Evolutionary conservation across 2,113 vertebrate genomes (phyloP), one percentile per base, ranked within the genome.

Genomic region (Cephalopterus ornatus): DNA sequence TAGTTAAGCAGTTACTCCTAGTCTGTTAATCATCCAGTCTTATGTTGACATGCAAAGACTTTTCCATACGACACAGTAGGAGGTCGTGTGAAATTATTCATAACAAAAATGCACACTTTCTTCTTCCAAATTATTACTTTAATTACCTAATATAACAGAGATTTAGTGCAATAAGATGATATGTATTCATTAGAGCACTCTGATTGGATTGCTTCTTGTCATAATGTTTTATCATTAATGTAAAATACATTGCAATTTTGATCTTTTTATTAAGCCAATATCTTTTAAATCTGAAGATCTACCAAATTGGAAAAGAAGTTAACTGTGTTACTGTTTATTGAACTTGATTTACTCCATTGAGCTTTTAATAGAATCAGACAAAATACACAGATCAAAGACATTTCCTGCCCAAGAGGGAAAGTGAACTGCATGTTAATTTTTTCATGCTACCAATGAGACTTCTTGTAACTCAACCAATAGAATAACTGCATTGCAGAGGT

Each of bases 51-150:
- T 62, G 49, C 58, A 65, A 95, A 90, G 92, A 95, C 68, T 85
- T 65, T 41, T 88, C 78, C 88, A 74, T 75, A 68, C n/a, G 32
- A 94, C 1, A 8, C 72, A 33, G 27, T 42, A 49, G 46, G 66
- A 92, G 32, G 27, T 17, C 91, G 24, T 37, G 11, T 93, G 81
- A 93, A 70, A 88, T 20, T 79, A 37, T 74, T 96, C 39, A 79
- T 80, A 53, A 68, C 18, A 52, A 96, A 68, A 92, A 94, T 62
- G 74, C 85, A 73, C 90, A 88, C 24, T 85, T 97, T 91, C 46
- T 91, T 93, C 87, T 96, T 95, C 95, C 65, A 96, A 95, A 95
- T 92, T 68, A 84, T 94, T 95, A 75, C 74, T 96, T 97, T 95
- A 96, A 95, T 96, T 91, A 82, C 55, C 52, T 92, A 88, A 93